These are phyloP conservation scores for Helobdella robusta DNA, from an alignment of 2,888 invertebrate species.

Conservation along the genomic window DNA sequence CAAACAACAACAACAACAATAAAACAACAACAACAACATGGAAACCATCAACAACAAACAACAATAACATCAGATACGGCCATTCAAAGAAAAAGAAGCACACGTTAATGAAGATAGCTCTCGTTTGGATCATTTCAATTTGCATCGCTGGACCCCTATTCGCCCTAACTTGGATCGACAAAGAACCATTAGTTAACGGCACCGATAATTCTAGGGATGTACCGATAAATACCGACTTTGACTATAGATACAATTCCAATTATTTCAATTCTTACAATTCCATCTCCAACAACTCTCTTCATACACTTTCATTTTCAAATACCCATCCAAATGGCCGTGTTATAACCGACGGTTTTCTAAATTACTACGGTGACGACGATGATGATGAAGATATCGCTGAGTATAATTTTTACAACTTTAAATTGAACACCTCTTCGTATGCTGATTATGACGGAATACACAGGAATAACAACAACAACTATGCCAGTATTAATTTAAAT, in stretches of 20 bases:
- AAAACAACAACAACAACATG: not conserved
- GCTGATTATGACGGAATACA: not conserved
- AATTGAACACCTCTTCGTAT: too few relatives aligned
- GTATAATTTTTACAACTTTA: too few relatives aligned
- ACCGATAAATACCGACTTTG: too few relatives aligned
- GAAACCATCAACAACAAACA: not conserved
- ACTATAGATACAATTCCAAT: too few relatives aligned
- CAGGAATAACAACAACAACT: not conserved
- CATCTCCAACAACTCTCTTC: too few relatives aligned
- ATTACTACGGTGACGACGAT: slow-evolving; percentile 1
- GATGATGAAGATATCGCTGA: too few relatives aligned
- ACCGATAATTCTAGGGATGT: not conserved
- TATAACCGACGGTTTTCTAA: not conserved
- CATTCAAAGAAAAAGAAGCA: slow-evolving; percentile 34
- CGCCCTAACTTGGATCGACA: slow-evolving; percentile 33
- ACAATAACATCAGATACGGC: slow-evolving; percentile 34
- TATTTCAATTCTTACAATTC: too few relatives aligned
- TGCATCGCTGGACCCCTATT: slow-evolving; percentile 38
- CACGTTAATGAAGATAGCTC: slow-evolving; percentile 35
- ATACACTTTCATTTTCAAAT: too few relatives aligned
- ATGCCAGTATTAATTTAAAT: not conserved
- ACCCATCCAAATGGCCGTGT: too few relatives aligned
- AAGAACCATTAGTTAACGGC: slow-evolving; percentile 26
- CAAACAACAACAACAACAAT: not conserved
- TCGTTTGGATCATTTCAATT: slow-evolving; percentile 37